Base-by-base conservation (phyloP, 2,797 vertebrate species). In the Steatocranus sp. region DNA sequence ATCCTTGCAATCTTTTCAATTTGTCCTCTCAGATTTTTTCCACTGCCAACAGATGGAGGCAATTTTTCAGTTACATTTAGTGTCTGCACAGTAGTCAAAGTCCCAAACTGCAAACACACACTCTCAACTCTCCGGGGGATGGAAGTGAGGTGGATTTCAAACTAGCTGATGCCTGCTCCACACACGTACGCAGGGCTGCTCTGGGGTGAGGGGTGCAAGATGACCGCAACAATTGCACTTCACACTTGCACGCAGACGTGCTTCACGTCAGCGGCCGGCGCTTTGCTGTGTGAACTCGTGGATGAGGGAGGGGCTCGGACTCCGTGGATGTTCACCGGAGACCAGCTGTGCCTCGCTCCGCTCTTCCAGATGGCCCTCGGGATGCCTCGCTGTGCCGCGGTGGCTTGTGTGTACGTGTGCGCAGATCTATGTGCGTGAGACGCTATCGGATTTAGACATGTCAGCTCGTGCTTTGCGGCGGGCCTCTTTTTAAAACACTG, bases 1-100 rank as follows among this genome's bases (percentile, higher is more conserved):
- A 95, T 94, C 93, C 93, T 86, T 32, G 83, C 91, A 93, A 95
- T 96, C 91, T 95, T 94, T 94, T 93, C 94, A 94, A 93, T 94
- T 94, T 90, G 93, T 94, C 91, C 89, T 83, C 85, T 90, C 87
- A 7, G 81, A 92, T 93, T 86, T 88, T 92, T 89, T 77, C 86
- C 88, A 78, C 80, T 41, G 89, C 91, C 87, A 86, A 93, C 90
- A 91, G 87, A 95, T 87, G 89, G 92, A 92, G 91, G 89, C 90
- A 88, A 88, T 91, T 94, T 89, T 94, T 93, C 90, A 82, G 89
- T 89, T 90, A 86, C 85, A 56, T 88, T 94, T 87, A 91, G 83
- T 83, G 90, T 91, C 92, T 88, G 79, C 10, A 36, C 46, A 38
- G 70, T 20, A 83, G 80, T 85, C 80, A 58, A 54, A 84, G 82